Base-by-base conservation (phyloP, 2,888 invertebrate species). In the Oegoconia quadripuncta region DNA sequence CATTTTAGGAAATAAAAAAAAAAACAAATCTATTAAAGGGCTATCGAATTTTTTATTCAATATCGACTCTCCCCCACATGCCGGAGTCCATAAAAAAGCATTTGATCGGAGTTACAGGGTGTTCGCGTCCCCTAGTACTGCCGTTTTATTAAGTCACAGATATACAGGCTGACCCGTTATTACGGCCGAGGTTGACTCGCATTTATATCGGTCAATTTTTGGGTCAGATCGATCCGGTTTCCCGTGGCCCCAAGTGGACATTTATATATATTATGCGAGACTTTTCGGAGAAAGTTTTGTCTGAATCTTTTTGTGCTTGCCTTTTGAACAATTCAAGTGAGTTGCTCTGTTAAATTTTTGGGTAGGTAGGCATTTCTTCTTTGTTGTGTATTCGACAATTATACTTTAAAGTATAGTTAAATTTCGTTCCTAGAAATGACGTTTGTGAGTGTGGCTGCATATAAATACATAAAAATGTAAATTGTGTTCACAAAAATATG, bases 141-240 rank as follows among this genome's bases (percentile, higher is more conserved):
- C 32, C 22, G 41, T 74, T 76, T 75, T 78, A 78, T 77, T 73
- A 66, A 75, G 68, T 72, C 71, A 41, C 65, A 64, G 55, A 71
- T 69, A 71, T 70, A 65, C 25, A 22, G 64, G 60, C 44, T 51
- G 62, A 51, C 57, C 16, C 61, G 64, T 73, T 74, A 73, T 75
- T 71, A 69, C 70, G 51, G 51, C 25, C 1, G 51, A 49, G 47
- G 63, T 56, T 61, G 61, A 62, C 55, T 54, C 56, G 56, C 66
- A 65, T 65, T 68, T 59, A 61, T 59, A 66, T 55, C 67, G 73
- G 70, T 71, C 73, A 74, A 74, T 76, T 74, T 72, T 67, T 58
- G 64, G 71, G 63, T 69, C 63, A 58, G 64, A 69, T 70, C 62
- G 65, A 65, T 66, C 48, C 45, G 42, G 44, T 41, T 41, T 45